Percentiles rank a stretch among this genome's conserved stretches.
These are phyloP conservation scores for Limenitis camilla DNA, from an alignment of 2,888 invertebrate species.

Conservation along the genomic window DNA sequence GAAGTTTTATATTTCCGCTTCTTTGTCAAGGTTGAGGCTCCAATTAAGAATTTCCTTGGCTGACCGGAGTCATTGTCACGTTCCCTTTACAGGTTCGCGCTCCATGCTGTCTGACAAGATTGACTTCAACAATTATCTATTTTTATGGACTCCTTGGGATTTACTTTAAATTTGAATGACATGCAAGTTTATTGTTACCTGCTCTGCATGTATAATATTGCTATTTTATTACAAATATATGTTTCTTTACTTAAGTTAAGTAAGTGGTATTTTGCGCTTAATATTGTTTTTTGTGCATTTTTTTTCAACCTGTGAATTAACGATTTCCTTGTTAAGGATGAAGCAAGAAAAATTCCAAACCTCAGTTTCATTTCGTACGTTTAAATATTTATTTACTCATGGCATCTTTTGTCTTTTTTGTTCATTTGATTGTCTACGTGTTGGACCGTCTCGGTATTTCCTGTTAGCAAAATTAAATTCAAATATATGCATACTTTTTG, in stretches of 20 bases:
- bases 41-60: constrained; percentile 73
- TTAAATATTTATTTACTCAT: constrained; percentile 27
- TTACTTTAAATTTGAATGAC: constrained; percentile 37
- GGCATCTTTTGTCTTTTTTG: constrained; percentile 34
- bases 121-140: constrained; percentile 69
- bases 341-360: constrained; percentile 10
- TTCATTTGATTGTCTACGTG: constrained; percentile 38
- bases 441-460: constrained; percentile 55
- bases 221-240: constrained; percentile 5
- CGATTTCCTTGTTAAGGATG: constrained; percentile 14
- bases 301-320: constrained; percentile 1
- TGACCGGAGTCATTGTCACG: constrained; percentile 68
- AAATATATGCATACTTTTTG: constrained; percentile 70
- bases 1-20: constrained; percentile 75
- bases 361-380: constrained; percentile 12
- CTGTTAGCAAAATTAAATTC: constrained; percentile 65
- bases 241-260: not conserved
- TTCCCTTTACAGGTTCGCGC: constrained; percentile 44
- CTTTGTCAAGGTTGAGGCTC: constrained; percentile 62
- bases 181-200: constrained; percentile 21
- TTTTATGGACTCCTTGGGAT: constrained; percentile 57
- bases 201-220: constrained; percentile 10
- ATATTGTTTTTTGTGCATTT: constrained; percentile 1
- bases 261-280: not conserved
- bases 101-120: constrained; percentile 63